Evolutionary conservation across 2,113 vertebrate genomes (phyloP), one percentile per base, ranked within the genome.

Genomic region (Mormyrus lacerda): DNA sequence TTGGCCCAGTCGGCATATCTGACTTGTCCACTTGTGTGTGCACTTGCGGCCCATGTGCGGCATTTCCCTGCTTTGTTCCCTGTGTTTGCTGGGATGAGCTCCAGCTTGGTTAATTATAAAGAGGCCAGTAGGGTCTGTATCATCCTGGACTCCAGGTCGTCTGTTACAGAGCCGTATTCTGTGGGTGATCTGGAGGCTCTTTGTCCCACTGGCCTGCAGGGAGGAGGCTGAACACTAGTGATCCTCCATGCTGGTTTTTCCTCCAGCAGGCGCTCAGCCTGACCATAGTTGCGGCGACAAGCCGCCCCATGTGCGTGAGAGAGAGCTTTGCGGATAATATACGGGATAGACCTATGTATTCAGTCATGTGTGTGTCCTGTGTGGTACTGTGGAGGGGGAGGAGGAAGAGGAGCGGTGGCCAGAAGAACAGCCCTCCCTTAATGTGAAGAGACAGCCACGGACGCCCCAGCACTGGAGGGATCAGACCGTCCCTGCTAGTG

Each of bases 381-480:
- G 13, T 44, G 51, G 19, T 51, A 39, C 19, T 88, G 73, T 85
- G 19, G 42, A n/a, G 73, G 8, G 58, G 19, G 84, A 90, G 17
- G 85, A 89, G 31, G 84, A 76, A 5, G 65, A 10, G 15, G 76
- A 76, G 4, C 15, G 27, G 2, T 42, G 51, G 24, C 10, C 11
- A 19, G 89, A 92, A 15, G 91, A 92, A 1, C 35, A 89, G 42
- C 88, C 88, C 0, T 44, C 87, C 79, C 51, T 91, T 86, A 92
- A 90, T 13, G 85, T 94, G 82, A 91, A 90, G 92, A 91, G 91
- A 86, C 92, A 83, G 27, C 88, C 76, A 21, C 89, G 91, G 89
- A 90, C 89, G 15, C 83, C 69, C 0, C 91, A 91, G 13, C 85
- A 48, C 15, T 87, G 73, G 69, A 83, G 45, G 88, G 91, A 94